These are phyloP conservation scores for Cephus pulcher DNA, from an alignment of 2,888 invertebrate species.

Conservation along the genomic window DNA sequence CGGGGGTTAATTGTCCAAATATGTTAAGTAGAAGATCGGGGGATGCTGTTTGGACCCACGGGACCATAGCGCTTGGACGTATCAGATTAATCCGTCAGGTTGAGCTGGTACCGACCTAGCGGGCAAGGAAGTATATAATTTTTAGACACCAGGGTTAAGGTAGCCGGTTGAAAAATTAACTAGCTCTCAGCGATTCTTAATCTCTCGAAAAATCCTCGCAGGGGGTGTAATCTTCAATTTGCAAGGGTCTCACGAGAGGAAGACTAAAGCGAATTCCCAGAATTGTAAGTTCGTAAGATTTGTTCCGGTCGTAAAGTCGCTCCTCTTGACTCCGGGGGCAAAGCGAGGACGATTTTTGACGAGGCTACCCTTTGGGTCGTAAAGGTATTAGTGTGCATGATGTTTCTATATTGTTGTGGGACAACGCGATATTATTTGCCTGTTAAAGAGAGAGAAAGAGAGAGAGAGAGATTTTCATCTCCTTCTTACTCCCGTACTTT, in stretches of 20 bases:
- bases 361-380: constrained; percentile 33
- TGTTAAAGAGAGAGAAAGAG: constrained; percentile 32
- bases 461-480: constrained; percentile 17
- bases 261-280: not conserved
- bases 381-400: constrained; percentile 51
- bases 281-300: constrained; percentile 34
- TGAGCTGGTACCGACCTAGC: not conserved
- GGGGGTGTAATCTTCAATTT: constrained; percentile 10
- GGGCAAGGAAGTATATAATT: not conserved
- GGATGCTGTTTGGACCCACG: not conserved
- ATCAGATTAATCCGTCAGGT: too few relatives aligned
- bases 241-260: not conserved
- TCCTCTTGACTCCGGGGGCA: not conserved
- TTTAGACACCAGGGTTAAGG: not conserved
- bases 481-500: not conserved
- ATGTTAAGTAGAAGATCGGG: constrained; percentile 43
- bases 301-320: constrained; percentile 41
- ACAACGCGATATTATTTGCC: constrained; percentile 53
- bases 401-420: constrained; percentile 43
- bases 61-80: not conserved
- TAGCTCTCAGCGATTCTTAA: not conserved
- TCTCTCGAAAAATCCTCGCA: constrained; percentile 5
- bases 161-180: constrained; percentile 4
- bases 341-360: constrained; percentile 8
- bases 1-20: constrained; percentile 50